phyloP scores from a whole-genome alignment of 2,888 invertebrate genomes.

The Agonopterix arenella region DNA sequence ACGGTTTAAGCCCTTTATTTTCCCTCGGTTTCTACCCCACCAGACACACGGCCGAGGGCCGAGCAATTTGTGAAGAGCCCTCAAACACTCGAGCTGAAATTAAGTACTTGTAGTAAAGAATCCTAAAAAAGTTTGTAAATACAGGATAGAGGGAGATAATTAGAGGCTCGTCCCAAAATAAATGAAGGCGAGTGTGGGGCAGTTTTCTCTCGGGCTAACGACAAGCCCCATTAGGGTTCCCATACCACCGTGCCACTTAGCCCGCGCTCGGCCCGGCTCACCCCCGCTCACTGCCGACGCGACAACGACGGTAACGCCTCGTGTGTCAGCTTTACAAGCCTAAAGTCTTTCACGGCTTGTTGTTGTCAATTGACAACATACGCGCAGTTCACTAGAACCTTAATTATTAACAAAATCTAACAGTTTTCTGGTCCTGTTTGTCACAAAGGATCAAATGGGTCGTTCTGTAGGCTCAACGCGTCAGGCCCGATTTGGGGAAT shows the following conservation, averaged over 20 bases:
- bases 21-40: no score
- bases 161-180: constrained; percentile 10
- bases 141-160: constrained; percentile 6
- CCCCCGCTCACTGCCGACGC: background rate
- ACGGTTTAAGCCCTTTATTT: no score
- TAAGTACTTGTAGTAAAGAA: background rate
- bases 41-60: background rate
- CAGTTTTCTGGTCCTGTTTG: background rate
- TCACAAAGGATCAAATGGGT: background rate
- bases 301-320: no score
- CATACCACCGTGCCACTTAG: background rate
- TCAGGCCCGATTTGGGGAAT: background rate
- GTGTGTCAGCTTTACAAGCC: constrained; percentile 3
- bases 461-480: background rate
- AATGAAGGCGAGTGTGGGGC: constrained; percentile 7
- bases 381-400: background rate
- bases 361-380: background rate
- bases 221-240: constrained; percentile 4
- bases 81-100: background rate
- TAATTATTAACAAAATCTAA: background rate
- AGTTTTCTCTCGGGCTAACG: constrained; percentile 6
- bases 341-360: background rate
- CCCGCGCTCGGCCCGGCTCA: background rate
- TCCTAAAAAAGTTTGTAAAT: background rate
- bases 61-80: background rate